A percentile compares a stretch with the other conserved stretches of the same genome.
Conservation (phyloP, 2,888 invertebrate genomes). For the Oeneis ivallda region DNA sequence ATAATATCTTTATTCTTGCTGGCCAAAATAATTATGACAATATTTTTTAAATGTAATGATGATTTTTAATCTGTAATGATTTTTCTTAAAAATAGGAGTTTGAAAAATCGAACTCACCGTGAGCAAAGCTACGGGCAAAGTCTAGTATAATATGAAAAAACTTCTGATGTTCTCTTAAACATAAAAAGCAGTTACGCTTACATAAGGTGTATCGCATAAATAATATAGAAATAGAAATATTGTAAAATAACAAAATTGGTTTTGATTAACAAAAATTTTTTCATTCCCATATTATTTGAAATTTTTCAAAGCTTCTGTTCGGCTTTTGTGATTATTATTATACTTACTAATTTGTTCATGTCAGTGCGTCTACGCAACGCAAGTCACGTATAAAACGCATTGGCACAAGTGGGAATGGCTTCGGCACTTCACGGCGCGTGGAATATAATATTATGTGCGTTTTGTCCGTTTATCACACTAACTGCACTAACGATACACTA, state of each 20-base stretch:
- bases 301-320: slow-evolving; percentile 34
- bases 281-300: background rate
- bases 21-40: no score
- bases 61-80: no score
- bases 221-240: background rate
- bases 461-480: slow-evolving; percentile 62
- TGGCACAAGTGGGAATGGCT: slow-evolving; percentile 73
- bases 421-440: slow-evolving; percentile 64
- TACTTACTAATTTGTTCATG: slow-evolving; percentile 41
- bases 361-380: slow-evolving; percentile 78
- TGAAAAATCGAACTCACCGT: no score
- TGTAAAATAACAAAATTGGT: slow-evolving; percentile 18
- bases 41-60: no score
- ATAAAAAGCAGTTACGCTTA: no score
- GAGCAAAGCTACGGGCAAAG: no score
- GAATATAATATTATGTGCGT: slow-evolving; percentile 50
- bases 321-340: slow-evolving; percentile 39
- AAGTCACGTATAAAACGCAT: slow-evolving; percentile 60
- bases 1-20: no score
- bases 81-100: no score
- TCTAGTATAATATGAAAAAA: no score
- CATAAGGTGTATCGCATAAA: background rate
- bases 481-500: slow-evolving; percentile 49
- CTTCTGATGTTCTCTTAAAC: no score
- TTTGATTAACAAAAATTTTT: slow-evolving; percentile 6